Base-by-base conservation (phyloP, 1,140 invertebrate species). In the Drosophila chauvacae region DNA sequence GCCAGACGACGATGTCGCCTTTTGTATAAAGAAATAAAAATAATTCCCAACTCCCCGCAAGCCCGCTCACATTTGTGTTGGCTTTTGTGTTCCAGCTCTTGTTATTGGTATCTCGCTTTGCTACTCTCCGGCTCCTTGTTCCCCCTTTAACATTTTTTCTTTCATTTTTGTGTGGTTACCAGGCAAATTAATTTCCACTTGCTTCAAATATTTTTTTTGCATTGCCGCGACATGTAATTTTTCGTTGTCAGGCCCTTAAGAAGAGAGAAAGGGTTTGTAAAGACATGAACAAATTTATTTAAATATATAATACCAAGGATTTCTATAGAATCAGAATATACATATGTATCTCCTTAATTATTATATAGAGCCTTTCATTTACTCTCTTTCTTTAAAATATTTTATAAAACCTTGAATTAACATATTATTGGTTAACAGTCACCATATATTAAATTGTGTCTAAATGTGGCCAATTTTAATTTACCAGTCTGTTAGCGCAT, bases 21-120 rank as follows among this genome's bases (percentile, higher is more conserved):
- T 80, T 88, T 87, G 84, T 87, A 83, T 84, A 82, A 87, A 88
- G 80, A 74, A 88, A 87, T 88, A 87, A 88, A 88, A 86, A 83
- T 80, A 83, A 87, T 78, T 74, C 61, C 77, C 50, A 71, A 28
- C 30, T 33, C 50, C 58, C 42, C 9, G 14, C 41, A 0, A 30
- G 18, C 28, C 33, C 42, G 42, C 75, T 28, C 61, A 47, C 62
- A 56, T 60, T 65, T 71, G 63, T 70, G 33, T 77, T 48, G 28
- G 48, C 26, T 59, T 71, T 70, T 66, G 55, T 68, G 28, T 71
- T 37, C 11, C 69, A 72, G 30, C 57, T 55, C 50, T 44, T 51
- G 56, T 35, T 74, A 70, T 77, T 77, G 68, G 63, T 70, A 55
- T 78, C 48, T 71, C 65, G 62, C 47, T 68, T 48, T 74, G 37